Conservation (phyloP, 2,888 invertebrate genomes). For the Seladonia tumulorum region DNA sequence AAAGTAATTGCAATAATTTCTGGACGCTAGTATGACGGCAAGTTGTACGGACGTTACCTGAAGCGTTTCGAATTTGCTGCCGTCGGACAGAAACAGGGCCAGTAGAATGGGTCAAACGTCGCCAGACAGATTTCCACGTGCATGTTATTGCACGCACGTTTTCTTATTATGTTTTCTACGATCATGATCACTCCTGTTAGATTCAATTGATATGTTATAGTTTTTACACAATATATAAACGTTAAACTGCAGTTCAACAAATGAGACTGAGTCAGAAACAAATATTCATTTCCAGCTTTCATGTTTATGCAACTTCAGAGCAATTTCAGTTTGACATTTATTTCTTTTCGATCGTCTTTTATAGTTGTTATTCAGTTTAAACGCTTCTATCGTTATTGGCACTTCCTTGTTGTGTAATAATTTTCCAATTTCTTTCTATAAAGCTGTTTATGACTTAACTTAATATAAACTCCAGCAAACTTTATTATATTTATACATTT, state of each 20-base stretch:
- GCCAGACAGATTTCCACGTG: neutral
- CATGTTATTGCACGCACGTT: neutral
- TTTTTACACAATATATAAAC: neutral
- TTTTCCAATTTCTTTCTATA: too few species aligned
- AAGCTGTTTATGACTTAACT: too few species aligned
- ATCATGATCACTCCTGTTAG: neutral
- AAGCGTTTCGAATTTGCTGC: slow-evolving; percentile 9
- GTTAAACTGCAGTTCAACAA: neutral
- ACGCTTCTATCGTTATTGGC: neutral
- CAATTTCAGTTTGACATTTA: neutral
- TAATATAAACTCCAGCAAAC: too few species aligned
- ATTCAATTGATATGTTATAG: neutral
- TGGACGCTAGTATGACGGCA: neutral
- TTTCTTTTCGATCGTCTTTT: neutral
- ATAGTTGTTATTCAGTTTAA: neutral
- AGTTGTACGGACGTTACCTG: neutral
- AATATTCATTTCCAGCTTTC: neutral
- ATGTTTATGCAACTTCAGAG: neutral
- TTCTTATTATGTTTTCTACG: neutral
- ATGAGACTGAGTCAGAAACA: neutral
- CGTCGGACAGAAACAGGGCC: slow-evolving; percentile 9
- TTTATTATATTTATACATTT: too few species aligned
- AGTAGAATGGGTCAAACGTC: slow-evolving; percentile 2
- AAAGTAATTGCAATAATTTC: neutral
- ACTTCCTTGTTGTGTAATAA: too few species aligned